Evolutionary conservation across 2,113 vertebrate species (phyloP).

Genomic region (Dermatemys mawii): DNA sequence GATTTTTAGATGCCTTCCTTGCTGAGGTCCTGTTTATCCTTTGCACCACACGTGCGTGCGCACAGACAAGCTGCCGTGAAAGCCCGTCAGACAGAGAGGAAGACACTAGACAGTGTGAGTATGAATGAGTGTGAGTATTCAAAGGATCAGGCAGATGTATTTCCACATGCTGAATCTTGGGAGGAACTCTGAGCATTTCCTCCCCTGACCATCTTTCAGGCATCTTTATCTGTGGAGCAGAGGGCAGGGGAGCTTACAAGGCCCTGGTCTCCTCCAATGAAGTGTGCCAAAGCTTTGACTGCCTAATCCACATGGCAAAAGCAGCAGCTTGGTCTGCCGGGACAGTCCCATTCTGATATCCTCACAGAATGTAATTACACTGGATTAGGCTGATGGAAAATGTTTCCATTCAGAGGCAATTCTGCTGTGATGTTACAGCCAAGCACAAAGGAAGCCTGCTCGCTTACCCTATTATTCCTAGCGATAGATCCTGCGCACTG

Average conservation of each 20-base stretch:
- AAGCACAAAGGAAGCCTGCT: background rate
- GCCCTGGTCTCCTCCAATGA: background rate
- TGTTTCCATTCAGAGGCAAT: background rate
- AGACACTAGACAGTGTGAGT: background rate
- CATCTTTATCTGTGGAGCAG: background rate
- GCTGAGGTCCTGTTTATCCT: background rate
- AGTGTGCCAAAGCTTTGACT: background rate
- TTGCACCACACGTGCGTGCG: background rate
- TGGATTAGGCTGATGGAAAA: background rate
- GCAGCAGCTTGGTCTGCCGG: background rate
- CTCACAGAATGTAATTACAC: background rate
- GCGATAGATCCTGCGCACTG: background rate
- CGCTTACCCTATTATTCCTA: background rate
- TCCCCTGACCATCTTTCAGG: background rate
- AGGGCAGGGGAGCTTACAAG: background rate
- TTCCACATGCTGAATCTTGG: background rate
- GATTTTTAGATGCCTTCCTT: background rate
- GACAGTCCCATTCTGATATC: background rate
- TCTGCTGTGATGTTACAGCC: background rate
- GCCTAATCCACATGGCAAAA: background rate
- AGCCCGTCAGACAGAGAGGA: background rate
- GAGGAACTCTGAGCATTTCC: background rate
- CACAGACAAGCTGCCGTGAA: background rate
- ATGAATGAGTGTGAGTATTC: background rate
- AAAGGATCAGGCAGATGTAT: background rate